Conservation (phyloP, 2,888 invertebrate genomes). For the Tanypteryx hageni region DNA sequence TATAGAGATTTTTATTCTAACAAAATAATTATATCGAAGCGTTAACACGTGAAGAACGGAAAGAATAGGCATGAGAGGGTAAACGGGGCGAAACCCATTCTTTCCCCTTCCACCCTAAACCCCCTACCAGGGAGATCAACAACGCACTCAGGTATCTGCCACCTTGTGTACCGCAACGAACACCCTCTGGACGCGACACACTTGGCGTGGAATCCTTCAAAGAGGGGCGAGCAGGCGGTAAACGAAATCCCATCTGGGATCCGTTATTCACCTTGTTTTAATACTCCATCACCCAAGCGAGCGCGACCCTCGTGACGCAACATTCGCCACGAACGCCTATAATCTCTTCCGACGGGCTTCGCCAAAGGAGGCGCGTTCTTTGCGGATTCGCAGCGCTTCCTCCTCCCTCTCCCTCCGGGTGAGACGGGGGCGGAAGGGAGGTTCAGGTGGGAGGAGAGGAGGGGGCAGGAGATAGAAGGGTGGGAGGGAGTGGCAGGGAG, state of each 20-base stretch:
- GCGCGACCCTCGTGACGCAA: not conserved
- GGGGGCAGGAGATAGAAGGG: not conserved
- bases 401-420: not conserved
- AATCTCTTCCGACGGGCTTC: not conserved
- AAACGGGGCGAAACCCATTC: not conserved
- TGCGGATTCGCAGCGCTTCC: not conserved
- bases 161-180: not conserved
- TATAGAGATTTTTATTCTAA: no score
- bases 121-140: not conserved
- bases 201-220: not conserved
- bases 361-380: not conserved
- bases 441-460: not conserved
- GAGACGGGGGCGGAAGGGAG: not conserved
- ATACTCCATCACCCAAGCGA: not conserved
- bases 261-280: not conserved
- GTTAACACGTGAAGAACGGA: no score
- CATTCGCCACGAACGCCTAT: not conserved
- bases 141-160: not conserved
- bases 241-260: not conserved
- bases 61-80: no score
- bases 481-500: not conserved
- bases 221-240: not conserved
- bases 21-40: no score
- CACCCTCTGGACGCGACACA: slow-evolving; percentile 6
- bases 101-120: not conserved